Conservation (phyloP, 2,113 vertebrate genomes). For the Pteruthius melanotis region DNA sequence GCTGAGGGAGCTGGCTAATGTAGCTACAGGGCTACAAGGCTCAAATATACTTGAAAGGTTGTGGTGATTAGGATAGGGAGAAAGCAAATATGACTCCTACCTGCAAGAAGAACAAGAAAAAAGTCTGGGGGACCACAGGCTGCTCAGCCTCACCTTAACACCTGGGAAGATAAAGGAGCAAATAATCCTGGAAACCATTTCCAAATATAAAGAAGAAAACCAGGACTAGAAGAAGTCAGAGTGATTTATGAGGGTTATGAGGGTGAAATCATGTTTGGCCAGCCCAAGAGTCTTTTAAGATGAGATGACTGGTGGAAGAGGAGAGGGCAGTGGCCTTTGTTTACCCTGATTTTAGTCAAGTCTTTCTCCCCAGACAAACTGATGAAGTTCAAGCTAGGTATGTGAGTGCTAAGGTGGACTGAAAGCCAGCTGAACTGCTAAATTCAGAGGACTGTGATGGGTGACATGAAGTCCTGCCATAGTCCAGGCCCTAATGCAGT, state of each 20-base stretch:
- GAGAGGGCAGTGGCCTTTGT: not conserved
- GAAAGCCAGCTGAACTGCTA: not conserved
- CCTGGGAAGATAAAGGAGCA: not conserved
- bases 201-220: not conserved
- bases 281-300: not conserved
- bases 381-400: not conserved
- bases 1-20: not conserved
- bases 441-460: not conserved
- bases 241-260: not conserved
- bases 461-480: not conserved
- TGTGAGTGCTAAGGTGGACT: not conserved
- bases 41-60: not conserved
- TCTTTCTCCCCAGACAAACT: not conserved
- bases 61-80: not conserved
- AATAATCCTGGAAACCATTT: not conserved
- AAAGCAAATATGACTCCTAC: not conserved
- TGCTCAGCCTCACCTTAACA: not conserved
- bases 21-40: not conserved
- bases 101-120: not conserved
- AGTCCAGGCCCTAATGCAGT: not conserved
- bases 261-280: not conserved
- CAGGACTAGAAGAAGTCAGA: not conserved
- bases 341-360: not conserved
- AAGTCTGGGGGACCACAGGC: not conserved
- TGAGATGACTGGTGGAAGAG: not conserved